Evolutionary conservation across 1,140 invertebrate genomes (phyloP).

Genomic region (Bursaphelenchus mucronatus): DNA sequence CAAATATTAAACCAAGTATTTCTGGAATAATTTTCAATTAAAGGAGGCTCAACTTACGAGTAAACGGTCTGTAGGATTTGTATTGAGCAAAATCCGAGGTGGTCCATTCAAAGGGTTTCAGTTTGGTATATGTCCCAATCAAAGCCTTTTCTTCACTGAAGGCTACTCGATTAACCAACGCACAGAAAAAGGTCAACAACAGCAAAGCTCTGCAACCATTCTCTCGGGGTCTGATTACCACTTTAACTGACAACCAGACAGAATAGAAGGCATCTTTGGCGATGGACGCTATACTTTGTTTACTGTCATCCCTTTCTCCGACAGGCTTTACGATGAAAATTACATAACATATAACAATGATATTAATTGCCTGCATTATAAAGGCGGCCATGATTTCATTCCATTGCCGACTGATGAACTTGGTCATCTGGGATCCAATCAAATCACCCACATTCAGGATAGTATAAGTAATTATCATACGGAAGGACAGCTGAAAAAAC

Average conservation of each 20-base stretch:
- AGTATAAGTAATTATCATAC: constrained; percentile 26
- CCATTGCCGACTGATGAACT: background rate
- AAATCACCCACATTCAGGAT: constrained; percentile 24
- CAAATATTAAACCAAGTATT: constrained; percentile 46
- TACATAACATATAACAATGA: constrained; percentile 11
- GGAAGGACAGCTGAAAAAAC: constrained; percentile 13
- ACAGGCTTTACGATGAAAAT: constrained; percentile 17
- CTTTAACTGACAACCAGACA: constrained; percentile 13
- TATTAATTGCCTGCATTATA: constrained; percentile 9
- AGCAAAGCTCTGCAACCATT: background rate
- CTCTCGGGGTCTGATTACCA: constrained; percentile 3
- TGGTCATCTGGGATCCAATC: constrained; percentile 16
- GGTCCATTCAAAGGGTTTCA: constrained; percentile 23
- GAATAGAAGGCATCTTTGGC: constrained; percentile 14
- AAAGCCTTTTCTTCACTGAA: constrained; percentile 28
- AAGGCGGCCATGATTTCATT: constrained; percentile 15
- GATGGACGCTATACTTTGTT: background rate
- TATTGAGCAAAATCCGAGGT: constrained; percentile 44
- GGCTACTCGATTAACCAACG: constrained; percentile 21
- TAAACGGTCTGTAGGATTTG: constrained; percentile 43
- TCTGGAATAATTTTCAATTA: constrained; percentile 29
- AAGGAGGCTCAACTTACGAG: constrained; percentile 30
- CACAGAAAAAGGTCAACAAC: constrained; percentile 12
- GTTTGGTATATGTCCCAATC: constrained; percentile 23
- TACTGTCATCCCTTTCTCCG: background rate